Evolutionary conservation across 2,113 vertebrate species (phyloP).

Genomic region (Megatriorchis doriae): DNA sequence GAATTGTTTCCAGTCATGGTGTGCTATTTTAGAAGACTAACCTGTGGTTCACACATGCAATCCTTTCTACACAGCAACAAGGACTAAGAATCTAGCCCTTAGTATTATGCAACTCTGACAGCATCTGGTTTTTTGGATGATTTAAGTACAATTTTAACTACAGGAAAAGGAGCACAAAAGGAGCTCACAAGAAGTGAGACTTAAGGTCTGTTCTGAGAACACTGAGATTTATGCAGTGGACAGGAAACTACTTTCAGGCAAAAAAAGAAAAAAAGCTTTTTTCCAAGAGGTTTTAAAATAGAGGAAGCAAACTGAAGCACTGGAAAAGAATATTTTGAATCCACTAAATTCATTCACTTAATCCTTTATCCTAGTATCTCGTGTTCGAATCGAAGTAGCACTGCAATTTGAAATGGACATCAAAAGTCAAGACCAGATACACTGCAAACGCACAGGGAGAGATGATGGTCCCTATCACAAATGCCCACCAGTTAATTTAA

Average conservation of each 20-base stretch:
- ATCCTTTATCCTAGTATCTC: not conserved
- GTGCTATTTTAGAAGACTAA: not conserved
- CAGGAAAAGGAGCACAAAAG: slow-evolving; percentile 30
- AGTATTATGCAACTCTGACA: not conserved
- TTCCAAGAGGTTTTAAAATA: not conserved
- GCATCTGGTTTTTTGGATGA: not conserved
- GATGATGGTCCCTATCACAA: not conserved
- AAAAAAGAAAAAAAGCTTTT: not conserved
- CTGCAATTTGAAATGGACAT: not conserved
- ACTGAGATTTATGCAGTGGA: not conserved
- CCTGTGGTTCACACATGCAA: not conserved
- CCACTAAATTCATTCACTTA: not conserved
- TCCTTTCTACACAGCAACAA: not conserved
- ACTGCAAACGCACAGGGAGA: not conserved
- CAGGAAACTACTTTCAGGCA: not conserved
- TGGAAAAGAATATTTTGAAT: not conserved
- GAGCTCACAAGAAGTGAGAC: not conserved
- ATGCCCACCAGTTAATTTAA: too few relatives aligned
- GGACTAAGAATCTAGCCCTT: not conserved
- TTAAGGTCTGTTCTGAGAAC: not conserved
- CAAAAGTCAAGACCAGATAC: not conserved
- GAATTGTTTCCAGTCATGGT: not conserved
- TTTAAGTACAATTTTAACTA: not conserved
- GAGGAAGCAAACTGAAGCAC: not conserved
- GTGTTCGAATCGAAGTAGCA: accelerated